These are phyloP conservation scores for Drosophila mauritiana DNA, from an alignment of 1,140 invertebrate genomes.

Conservation along the genomic window DNA sequence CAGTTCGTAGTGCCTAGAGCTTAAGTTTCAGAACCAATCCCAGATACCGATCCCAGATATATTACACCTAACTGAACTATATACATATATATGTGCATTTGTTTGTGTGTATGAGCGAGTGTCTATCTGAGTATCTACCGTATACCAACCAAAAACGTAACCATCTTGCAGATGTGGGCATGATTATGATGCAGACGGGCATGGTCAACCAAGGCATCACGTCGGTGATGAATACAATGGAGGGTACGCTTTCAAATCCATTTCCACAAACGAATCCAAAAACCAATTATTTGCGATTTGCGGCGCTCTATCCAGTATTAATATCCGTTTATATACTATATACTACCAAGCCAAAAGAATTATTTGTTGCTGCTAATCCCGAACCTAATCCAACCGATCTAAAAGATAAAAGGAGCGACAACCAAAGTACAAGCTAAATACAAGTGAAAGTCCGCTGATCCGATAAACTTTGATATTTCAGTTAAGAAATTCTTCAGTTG, in stretches of 20 bases:
- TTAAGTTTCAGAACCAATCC: constrained; percentile 41
- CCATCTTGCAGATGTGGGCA: constrained; percentile 94
- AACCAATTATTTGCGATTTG: constrained; percentile 42
- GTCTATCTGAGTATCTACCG: constrained; percentile 47
- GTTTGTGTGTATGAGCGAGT: constrained; percentile 41
- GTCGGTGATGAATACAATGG: constrained; percentile 90
- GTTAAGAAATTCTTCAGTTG: background rate
- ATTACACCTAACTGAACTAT: constrained; percentile 11
- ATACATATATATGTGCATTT: constrained; percentile 8
- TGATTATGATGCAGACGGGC: constrained; percentile 97
- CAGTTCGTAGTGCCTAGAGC: constrained; percentile 39
- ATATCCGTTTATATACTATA: constrained; percentile 33
- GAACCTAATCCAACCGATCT: constrained; percentile 42
- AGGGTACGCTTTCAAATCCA: constrained; percentile 88
- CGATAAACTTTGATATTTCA: background rate
- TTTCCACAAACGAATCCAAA: constrained; percentile 56
- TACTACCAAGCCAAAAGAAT: constrained; percentile 62
- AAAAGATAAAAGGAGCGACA: constrained; percentile 6
- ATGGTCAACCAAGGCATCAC: constrained; percentile 94
- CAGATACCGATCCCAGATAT: constrained; percentile 19
- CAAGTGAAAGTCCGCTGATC: background rate
- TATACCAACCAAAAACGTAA: constrained; percentile 47
- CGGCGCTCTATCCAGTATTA: constrained; percentile 48
- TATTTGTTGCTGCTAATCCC: constrained; percentile 72
- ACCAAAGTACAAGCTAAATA: background rate